These are phyloP conservation scores for Aldrovandia affinis DNA, from an alignment of 2,797 vertebrate species.

Conservation along the genomic window DNA sequence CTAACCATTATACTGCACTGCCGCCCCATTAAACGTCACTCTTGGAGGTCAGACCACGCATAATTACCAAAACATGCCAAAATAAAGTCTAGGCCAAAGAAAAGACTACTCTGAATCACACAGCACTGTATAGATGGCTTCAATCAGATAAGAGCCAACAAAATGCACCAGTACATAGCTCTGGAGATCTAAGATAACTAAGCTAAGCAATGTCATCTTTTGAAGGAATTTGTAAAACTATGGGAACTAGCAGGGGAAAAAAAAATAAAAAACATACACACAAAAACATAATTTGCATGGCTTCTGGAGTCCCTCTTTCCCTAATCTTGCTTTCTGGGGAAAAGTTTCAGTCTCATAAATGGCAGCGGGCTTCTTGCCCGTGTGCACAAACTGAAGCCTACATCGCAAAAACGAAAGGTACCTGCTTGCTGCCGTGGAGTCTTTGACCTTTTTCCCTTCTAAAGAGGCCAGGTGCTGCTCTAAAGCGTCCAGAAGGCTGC, in stretches of 20 bases:
- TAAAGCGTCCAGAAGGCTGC: slow-evolving; percentile 92
- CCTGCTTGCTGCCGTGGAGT: slow-evolving; percentile 98
- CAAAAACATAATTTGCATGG: background rate
- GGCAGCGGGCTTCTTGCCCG: background rate
- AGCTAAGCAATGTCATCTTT: slow-evolving; percentile 21
- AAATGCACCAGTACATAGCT: background rate
- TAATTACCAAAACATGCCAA: background rate
- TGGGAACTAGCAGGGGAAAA: slow-evolving; percentile 26
- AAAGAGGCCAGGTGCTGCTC: slow-evolving; percentile 97
- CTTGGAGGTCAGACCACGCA: background rate
- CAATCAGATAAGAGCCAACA: background rate
- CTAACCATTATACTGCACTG: no score
- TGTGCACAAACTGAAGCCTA: background rate
- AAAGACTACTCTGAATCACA: background rate
- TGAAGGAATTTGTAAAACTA: slow-evolving; percentile 30
- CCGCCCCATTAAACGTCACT: background rate
- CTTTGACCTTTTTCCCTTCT: slow-evolving; percentile 99
- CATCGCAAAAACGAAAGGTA: slow-evolving; percentile 50
- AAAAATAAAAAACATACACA: background rate
- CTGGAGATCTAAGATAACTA: slow-evolving; percentile 17
- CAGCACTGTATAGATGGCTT: background rate
- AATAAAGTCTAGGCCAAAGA: slow-evolving; percentile 11
- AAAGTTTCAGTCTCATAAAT: background rate
- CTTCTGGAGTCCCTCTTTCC: background rate
- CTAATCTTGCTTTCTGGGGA: background rate